Evolutionary conservation across 2,797 vertebrate genomes (phyloP), one percentile per base, ranked within the genome.

Genomic region (Oryzias sinensis): DNA sequence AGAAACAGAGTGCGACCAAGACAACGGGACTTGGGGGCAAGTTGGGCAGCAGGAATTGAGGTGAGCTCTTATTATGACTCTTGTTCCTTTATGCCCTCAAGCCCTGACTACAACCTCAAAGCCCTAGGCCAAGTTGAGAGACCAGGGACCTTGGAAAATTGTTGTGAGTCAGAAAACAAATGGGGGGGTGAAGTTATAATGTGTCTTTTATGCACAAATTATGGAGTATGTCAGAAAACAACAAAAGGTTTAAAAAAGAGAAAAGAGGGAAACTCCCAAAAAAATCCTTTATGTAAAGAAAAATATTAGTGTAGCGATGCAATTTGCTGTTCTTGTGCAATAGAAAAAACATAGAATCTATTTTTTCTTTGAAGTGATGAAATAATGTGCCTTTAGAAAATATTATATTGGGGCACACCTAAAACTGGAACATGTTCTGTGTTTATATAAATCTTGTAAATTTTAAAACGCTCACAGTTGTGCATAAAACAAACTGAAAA

Each of bases 31-130:
- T 78, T 2, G 45, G 65, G 73, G 83, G 72, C 70, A 81, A 57
- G 54, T 63, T 74, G 64, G 70, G 70, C 70, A 72, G 74, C 74
- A 67, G 68, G 68, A 77, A 70, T 69, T 61, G 56, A 82, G 68
- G 59, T 59, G 68, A 72, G 74, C 64, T 74, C 74, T 82, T 75
- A 80, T 79, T 80, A 74, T 74, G 79, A 80, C 74, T 83, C 68
- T 29, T 69, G 72, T 49, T 79, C 66, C 59, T 72, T 62, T 43
- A 68, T 81, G 79, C 71, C 88, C 84, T 65, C 73, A 77, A 84
- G 79, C 71, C 65, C 59, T 63, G 79, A 85, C 81, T 79, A 75
- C 76, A 85, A 73, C 81, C 82, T 82, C 79, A 83, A 78, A 82
- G 72, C 79, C 76, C 64, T 65, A 41, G 77, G 88, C 79, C 68